Evolutionary conservation across 2,797 vertebrate species (phyloP), one percentile per base, ranked within the genome.

Genomic region (Arrhamphus sclerolepis): DNA sequence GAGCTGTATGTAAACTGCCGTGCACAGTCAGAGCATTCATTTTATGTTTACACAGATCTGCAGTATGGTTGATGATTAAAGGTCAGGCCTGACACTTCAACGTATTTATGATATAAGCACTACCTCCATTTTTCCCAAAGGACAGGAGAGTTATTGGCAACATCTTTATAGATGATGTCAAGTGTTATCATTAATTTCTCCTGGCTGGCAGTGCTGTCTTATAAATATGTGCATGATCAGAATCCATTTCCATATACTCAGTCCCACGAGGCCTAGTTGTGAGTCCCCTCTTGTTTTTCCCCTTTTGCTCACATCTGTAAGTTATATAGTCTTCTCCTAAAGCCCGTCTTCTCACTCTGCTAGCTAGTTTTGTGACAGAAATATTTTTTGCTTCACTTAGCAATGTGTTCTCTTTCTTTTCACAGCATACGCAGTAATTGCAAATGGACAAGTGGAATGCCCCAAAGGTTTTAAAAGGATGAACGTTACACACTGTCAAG

Each of bases 401-500:
- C 41, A 56, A 5, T 70, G 34, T 48, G 69, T 56, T 84, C 42
- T 69, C 43, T 66, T 60, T 77, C 47, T 77, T 56, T 87, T 69
- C 70, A 53, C 86, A 98, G 96, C 92, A n/a, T 93, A 89, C 40
- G 92, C 93, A 0, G 90, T 97, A 85, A 95, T 96, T 67, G 92
- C 94, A 56, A 95, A 97, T 9, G 95, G 95, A 75, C 95, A 93
- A 74, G 92, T 97, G 78, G 94, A 96, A 70, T 98, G 96, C 87
- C 91, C 95, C 62, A 93, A 91, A 66, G 96, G 96, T 8, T 98
- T 95, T 79, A 97, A 95, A 84, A 93, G 90, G 47, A 80, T 95
- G 86, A 98, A 98, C 75, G 58, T 72, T 56, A 95, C 93, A 74
- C 94, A 97, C 72, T 98, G 96, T 88, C 94, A 96, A 95, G 96